Evolutionary conservation across 2,888 invertebrate genomes (phyloP).

Genomic region (Eulithis prunata): DNA sequence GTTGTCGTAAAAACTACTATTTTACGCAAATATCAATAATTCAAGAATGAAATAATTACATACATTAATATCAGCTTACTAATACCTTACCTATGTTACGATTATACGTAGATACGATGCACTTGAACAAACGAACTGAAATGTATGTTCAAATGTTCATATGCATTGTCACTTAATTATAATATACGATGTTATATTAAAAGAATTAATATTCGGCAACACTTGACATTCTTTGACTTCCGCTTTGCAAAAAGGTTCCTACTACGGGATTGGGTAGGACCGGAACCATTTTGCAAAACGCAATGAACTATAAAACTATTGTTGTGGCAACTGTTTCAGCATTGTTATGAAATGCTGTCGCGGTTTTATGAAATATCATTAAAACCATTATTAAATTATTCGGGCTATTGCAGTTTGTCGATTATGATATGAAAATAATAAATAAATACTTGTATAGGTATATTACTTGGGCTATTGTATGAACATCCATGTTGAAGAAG

Average conservation of each 20-base stretch:
- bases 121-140: slow-evolving; percentile 54
- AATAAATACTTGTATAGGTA: slow-evolving; percentile 57
- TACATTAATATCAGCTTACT: slow-evolving; percentile 83
- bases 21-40: slow-evolving; percentile 65
- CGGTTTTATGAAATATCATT: slow-evolving; percentile 54
- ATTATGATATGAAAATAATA: slow-evolving; percentile 57
- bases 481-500: slow-evolving; percentile 69
- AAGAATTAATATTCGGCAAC: slow-evolving; percentile 82
- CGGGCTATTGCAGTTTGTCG: slow-evolving; percentile 76
- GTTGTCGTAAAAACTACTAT: slow-evolving; percentile 44
- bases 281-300: slow-evolving; percentile 56
- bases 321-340: slow-evolving; percentile 70
- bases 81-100: slow-evolving; percentile 79
- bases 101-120: slow-evolving; percentile 68
- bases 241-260: slow-evolving; percentile 54
- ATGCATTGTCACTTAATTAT: slow-evolving; percentile 70
- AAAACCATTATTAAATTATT: slow-evolving; percentile 66
- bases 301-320: slow-evolving; percentile 74
- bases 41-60: slow-evolving; percentile 81
- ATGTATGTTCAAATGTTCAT: slow-evolving; percentile 50
- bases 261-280: slow-evolving; percentile 31
- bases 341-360: slow-evolving; percentile 51
- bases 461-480: slow-evolving; percentile 68
- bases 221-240: slow-evolving; percentile 78
- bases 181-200: slow-evolving; percentile 82